Conservation (phyloP, 1,140 invertebrate genomes). For the Pseudomyrmex gracilis region DNA sequence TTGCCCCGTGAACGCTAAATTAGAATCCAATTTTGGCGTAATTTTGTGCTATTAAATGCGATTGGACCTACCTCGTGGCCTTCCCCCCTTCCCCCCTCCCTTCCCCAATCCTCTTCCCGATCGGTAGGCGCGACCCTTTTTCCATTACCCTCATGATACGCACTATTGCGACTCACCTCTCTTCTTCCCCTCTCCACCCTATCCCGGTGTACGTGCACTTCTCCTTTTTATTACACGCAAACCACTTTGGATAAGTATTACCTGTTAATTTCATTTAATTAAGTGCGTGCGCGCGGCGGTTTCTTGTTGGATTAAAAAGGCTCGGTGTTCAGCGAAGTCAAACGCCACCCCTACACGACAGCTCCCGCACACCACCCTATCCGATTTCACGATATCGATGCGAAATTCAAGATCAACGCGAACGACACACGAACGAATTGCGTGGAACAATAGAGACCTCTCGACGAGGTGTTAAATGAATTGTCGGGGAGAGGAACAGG, state of each 20-base stretch:
- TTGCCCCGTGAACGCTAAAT: slow-evolving; percentile 82
- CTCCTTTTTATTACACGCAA: slow-evolving; percentile 11
- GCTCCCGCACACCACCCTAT: neutral
- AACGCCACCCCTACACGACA: no score
- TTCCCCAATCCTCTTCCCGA: neutral
- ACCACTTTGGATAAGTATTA: slow-evolving; percentile 15
- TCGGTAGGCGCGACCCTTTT: neutral
- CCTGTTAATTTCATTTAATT: slow-evolving; percentile 55
- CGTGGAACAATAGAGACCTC: slow-evolving; percentile 69
- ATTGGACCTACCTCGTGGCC: slow-evolving; percentile 72
- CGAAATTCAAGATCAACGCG: neutral
- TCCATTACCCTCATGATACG: slow-evolving; percentile 6
- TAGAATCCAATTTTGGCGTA: slow-evolving; percentile 86
- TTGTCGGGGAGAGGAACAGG: slow-evolving; percentile 81
- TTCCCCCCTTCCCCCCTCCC: no score
- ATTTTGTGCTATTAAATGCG: slow-evolving; percentile 85
- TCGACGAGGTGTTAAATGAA: slow-evolving; percentile 82
- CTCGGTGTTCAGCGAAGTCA: no score
- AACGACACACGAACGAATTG: slow-evolving; percentile 27
- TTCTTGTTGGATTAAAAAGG: neutral
- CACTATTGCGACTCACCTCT: neutral
- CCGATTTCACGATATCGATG: neutral
- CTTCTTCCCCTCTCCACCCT: neutral
- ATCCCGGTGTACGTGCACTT: neutral
- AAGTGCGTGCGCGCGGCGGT: neutral